Percentiles rank a stretch among this genome's conserved stretches.
Evolutionary conservation across 2,113 vertebrate species (phyloP).

Genomic region (Equus przewalskii): DNA sequence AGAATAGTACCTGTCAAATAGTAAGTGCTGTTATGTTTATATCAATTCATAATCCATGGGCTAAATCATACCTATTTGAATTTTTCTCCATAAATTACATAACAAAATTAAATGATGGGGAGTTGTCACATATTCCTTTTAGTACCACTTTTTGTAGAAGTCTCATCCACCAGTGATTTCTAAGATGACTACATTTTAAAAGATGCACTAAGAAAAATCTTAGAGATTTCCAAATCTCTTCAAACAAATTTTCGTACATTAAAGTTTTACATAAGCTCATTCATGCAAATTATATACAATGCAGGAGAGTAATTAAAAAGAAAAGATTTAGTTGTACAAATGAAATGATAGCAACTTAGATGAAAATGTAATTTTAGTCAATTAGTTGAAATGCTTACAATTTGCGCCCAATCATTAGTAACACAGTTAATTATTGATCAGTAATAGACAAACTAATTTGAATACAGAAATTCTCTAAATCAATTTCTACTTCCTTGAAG

Average conservation of each 20-base stretch:
- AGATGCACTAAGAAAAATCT: not conserved
- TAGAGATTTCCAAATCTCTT: constrained; percentile 18
- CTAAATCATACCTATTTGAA: not conserved
- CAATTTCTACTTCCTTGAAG: constrained; percentile 19
- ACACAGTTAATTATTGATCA: not conserved
- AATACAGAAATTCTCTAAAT: not conserved
- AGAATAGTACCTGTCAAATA: not conserved
- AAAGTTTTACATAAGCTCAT: not conserved
- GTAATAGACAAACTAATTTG: constrained; percentile 43
- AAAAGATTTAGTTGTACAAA: constrained; percentile 56
- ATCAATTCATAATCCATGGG: not conserved
- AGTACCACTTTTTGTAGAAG: constrained; percentile 9
- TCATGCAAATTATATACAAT: constrained; percentile 23
- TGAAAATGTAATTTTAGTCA: not conserved
- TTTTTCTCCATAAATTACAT: constrained; percentile 15
- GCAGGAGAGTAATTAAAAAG: not conserved
- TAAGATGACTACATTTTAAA: constrained; percentile 33
- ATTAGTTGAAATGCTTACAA: constrained; percentile 26
- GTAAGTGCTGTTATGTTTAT: not conserved
- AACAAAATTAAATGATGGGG: constrained; percentile 5
- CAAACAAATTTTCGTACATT: not conserved
- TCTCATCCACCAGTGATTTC: not conserved
- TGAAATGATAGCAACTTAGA: constrained; percentile 27
- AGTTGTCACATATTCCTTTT: constrained; percentile 5
- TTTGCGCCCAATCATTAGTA: constrained; percentile 36